Evolutionary conservation across 2,797 vertebrate genomes (phyloP).

Genomic region (Falco concolor): DNA sequence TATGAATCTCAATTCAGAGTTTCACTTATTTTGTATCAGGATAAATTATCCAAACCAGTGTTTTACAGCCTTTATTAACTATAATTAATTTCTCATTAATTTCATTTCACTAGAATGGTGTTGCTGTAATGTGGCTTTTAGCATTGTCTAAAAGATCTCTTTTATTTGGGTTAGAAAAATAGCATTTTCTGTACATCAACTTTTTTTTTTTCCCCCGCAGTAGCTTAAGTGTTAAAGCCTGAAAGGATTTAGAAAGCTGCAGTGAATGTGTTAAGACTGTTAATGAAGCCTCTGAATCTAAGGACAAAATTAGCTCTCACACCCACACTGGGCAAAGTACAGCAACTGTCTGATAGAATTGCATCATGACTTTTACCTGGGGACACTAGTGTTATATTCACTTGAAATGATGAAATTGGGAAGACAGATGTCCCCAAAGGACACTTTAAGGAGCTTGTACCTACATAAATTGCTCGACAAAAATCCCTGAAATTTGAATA

Average conservation of each 20-base stretch:
- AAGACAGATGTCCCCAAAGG: constrained; percentile 73
- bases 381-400: constrained; percentile 69
- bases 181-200: constrained; percentile 7
- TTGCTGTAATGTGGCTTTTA: constrained; percentile 9
- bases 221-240: constrained; percentile 77
- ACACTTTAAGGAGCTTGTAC: constrained; percentile 76
- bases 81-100: not conserved
- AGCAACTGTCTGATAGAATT: constrained; percentile 77
- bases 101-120: not conserved
- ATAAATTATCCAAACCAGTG: not conserved
- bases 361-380: constrained; percentile 77
- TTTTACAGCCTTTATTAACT: not conserved
- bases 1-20: not conserved
- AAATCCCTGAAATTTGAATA: constrained; percentile 69
- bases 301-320: constrained; percentile 80
- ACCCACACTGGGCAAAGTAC: constrained; percentile 74
- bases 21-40: not conserved
- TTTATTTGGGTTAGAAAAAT: constrained; percentile 12
- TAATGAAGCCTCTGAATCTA: constrained; percentile 82
- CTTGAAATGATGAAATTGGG: constrained; percentile 72
- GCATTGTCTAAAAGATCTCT: not conserved
- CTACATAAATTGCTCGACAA: constrained; percentile 68
- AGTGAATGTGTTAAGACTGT: constrained; percentile 80
- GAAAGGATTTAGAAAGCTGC: constrained; percentile 77
- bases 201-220: not conserved